Evolutionary conservation across 1,140 invertebrate genomes (phyloP), one percentile per base, ranked within the genome.

Genomic region (Stegodyphus dumicola): DNA sequence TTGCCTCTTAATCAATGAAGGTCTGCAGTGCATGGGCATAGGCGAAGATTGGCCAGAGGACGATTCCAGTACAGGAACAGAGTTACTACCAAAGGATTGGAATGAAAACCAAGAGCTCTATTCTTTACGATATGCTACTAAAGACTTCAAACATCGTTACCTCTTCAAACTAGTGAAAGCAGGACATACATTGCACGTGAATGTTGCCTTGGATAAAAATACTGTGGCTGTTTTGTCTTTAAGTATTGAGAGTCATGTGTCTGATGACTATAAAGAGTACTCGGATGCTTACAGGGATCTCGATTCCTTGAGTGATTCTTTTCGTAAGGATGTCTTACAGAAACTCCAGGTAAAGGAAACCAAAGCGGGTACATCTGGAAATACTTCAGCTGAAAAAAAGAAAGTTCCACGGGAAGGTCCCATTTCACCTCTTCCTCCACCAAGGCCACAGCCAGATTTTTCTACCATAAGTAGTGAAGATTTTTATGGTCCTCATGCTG

Each of bases 51-150:
- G 78, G 66, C 18, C 64, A 0, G 71, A 80, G 3, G 51, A 66
- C 1, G 33, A 77, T 33, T 54, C 15, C 48, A 18, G 6, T n/a
- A 7, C 11, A 11, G 51, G 60, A 5, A 70, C 76, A 11, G 84
- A 86, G 17, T 76, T 86, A 7, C 11, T 86, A 13, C 84, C 84
- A 6, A 11, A 15, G 10, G n/a, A 74, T 6, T 86, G 84, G 84
- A 86, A 86, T 49, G 13, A 66, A 1, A 79, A 78, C 48, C 76
- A 78, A 79, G 84, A 86, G 17, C 67, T 77, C 4, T 86, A 86
- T 10, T 77, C 84, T 13, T 54, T 86, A 7, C 67, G 84, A 11
- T 86, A 86, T 18, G 65, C 48, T 10, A 49, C n/a, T 7, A 69
- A 69, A 49, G 69, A 65, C 13, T 2, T 10, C 13, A 73, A 73